Conservation (phyloP, 2,888 invertebrate genomes). For the Cartodere bifasciata region DNA sequence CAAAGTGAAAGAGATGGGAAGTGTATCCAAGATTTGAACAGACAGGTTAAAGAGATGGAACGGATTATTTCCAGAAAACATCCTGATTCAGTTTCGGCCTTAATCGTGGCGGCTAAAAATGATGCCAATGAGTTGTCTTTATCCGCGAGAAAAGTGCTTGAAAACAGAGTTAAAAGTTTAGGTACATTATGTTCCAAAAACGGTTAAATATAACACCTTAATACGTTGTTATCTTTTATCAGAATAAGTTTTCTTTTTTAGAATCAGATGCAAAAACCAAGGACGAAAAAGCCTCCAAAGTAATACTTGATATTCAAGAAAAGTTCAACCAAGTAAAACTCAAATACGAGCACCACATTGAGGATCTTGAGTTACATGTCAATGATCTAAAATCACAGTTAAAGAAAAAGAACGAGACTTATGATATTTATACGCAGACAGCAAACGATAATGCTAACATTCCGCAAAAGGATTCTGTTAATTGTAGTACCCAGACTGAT, state of each 20-base stretch:
- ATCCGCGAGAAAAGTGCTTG: slow-evolving; percentile 49
- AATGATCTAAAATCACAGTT: slow-evolving; percentile 32
- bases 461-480: slow-evolving; percentile 27
- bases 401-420: slow-evolving; percentile 32
- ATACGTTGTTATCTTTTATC: too few species aligned
- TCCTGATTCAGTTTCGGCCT: slow-evolving; percentile 70
- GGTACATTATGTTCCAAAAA: too few species aligned
- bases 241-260: too few species aligned
- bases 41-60: slow-evolving; percentile 76
- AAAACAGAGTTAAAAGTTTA: slow-evolving; percentile 55
- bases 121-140: slow-evolving; percentile 28
- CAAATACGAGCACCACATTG: slow-evolving; percentile 63
- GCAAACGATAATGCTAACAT: slow-evolving; percentile 23
- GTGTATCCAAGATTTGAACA: slow-evolving; percentile 59
- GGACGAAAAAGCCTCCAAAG: slow-evolving; percentile 57
- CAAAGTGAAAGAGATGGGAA: slow-evolving; percentile 52
- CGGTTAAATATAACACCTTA: too few species aligned
- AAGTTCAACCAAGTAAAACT: slow-evolving; percentile 66
- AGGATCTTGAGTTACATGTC: slow-evolving; percentile 58
- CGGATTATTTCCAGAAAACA: slow-evolving; percentile 65
- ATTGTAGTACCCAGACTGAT: slow-evolving; percentile 26
- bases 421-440: slow-evolving; percentile 34
- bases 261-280: slow-evolving; percentile 60
- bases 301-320: slow-evolving; percentile 58
- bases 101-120: slow-evolving; percentile 45